Evolutionary conservation across 2,797 vertebrate genomes (phyloP).

Genomic region (Poeciliopsis gracilis): DNA sequence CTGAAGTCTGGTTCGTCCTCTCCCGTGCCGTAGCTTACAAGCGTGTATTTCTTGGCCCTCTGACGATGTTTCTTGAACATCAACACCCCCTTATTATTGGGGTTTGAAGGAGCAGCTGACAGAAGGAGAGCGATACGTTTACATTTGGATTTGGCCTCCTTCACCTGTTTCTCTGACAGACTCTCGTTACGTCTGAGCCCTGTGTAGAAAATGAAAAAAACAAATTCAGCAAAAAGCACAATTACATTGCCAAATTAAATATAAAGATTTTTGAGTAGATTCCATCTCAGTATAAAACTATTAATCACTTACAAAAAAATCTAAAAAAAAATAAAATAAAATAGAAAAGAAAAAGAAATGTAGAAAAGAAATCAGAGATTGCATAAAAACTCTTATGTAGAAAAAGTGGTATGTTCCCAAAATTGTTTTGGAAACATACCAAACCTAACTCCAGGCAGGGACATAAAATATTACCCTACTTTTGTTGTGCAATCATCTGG

Average conservation of each 20-base stretch:
- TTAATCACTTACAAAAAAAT: background rate
- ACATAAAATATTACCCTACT: background rate
- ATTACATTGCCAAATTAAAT: slow-evolving; percentile 3
- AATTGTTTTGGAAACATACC: background rate
- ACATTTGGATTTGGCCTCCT: slow-evolving; percentile 99
- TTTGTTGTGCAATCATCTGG: background rate
- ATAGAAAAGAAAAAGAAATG: background rate
- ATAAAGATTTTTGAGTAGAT: slow-evolving; percentile 19
- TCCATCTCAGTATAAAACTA: slow-evolving; percentile 1
- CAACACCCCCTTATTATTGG: slow-evolving; percentile 96
- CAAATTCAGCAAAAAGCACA: background rate
- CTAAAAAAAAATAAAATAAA: background rate
- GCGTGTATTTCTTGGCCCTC: slow-evolving; percentile 94
- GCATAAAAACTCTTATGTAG: background rate
- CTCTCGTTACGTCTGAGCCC: slow-evolving; percentile 96
- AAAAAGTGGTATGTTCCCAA: background rate
- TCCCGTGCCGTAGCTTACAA: slow-evolving; percentile 98
- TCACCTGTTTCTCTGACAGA: slow-evolving; percentile 95
- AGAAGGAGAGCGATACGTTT: slow-evolving; percentile 97
- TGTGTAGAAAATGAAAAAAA: slow-evolving; percentile 61
- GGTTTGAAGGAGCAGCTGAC: slow-evolving; percentile 89
- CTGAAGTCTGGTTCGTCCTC: slow-evolving; percentile 86
- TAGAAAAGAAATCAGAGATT: background rate
- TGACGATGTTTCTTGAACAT: slow-evolving; percentile 98
- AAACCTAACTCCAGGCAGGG: background rate